Percentiles rank a stretch among this genome's conserved stretches.
phyloP scores from a whole-genome alignment of 2,797 vertebrate genomes.

The Poeciliopsis turneri region DNA sequence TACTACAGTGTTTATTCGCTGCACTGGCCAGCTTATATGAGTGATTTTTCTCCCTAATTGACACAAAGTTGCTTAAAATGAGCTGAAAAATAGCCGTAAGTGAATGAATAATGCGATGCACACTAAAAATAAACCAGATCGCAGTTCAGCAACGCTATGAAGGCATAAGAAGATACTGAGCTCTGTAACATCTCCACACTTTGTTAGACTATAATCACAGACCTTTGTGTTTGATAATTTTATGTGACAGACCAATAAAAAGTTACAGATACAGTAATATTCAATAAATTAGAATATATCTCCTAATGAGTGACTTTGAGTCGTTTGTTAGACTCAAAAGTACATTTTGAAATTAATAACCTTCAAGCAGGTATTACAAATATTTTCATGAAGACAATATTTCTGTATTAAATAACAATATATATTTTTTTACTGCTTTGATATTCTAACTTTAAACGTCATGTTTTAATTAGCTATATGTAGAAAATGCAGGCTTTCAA shows the following conservation, averaged over 20 bases:
- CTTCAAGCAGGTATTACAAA: too few relatives aligned
- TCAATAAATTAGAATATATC: too few relatives aligned
- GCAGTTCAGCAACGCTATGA: not conserved
- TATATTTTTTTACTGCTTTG: too few relatives aligned
- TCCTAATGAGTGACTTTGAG: too few relatives aligned
- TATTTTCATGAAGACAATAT: too few relatives aligned
- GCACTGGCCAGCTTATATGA: not conserved
- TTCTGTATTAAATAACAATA: too few relatives aligned
- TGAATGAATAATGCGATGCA: not conserved
- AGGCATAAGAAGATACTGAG: too few relatives aligned
- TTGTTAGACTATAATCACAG: not conserved
- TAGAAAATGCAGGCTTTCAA: too few relatives aligned
- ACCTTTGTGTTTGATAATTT: not conserved
- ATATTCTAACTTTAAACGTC: too few relatives aligned
- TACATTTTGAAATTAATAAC: too few relatives aligned
- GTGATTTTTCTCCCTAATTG: constrained; percentile 1
- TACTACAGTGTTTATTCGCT: not conserved
- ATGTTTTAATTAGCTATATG: too few relatives aligned
- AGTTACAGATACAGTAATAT: not conserved
- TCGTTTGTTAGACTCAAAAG: too few relatives aligned
- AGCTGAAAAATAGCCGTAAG: not conserved
- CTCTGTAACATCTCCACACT: not conserved
- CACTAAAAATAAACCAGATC: not conserved
- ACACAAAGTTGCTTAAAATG: not conserved
- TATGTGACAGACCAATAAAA: not conserved